These are phyloP conservation scores for Mnemiopsis leidyi DNA, from an alignment of 37 sponge, comb jelly and placozoan species.

Conservation along the genomic window DNA sequence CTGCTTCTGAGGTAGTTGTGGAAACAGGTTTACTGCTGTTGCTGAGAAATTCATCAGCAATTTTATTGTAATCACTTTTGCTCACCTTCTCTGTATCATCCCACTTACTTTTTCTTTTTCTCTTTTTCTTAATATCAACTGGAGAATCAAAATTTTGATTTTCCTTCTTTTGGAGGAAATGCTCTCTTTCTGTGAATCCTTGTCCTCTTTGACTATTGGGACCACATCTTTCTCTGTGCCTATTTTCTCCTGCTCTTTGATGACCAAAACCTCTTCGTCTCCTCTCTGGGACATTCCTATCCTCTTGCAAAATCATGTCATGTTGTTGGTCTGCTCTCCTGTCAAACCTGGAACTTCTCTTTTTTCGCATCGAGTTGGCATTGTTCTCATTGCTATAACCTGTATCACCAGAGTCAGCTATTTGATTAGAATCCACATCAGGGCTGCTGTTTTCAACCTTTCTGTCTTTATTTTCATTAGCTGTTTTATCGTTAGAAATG, in stretches of 20 bases:
- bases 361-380: background rate
- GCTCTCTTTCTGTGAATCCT: background rate
- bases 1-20: background rate
- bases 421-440: background rate
- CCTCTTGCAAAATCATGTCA: background rate
- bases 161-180: background rate
- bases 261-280: background rate
- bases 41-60: slow-evolving; percentile 36
- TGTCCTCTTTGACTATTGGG: background rate
- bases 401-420: background rate
- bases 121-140: background rate
- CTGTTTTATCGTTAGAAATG: background rate
- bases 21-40: background rate
- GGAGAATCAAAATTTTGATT: no score
- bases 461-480: background rate
- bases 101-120: slow-evolving; percentile 50
- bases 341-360: background rate
- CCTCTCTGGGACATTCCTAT: background rate
- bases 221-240: background rate
- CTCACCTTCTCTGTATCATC: background rate
- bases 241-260: background rate
- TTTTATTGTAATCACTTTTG: slow-evolving; percentile 16
- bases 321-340: background rate
- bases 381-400: background rate
- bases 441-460: background rate